Evolutionary conservation across 2,797 vertebrate genomes (phyloP), one percentile per base, ranked within the genome.

Genomic region (Anguilla anguilla): DNA sequence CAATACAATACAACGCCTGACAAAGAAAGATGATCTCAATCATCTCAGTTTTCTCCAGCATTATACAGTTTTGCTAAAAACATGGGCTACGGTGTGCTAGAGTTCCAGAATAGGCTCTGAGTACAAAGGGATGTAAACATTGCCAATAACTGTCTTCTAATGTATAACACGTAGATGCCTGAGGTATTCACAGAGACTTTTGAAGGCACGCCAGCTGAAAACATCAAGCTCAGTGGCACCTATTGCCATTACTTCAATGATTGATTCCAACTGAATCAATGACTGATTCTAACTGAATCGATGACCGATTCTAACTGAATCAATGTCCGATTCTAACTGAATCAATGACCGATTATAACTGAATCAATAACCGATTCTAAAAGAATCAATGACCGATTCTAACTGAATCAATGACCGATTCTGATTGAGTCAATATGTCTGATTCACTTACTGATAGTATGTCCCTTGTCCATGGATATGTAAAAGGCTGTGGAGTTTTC

Each of bases 401-500:
- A 39, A 39, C 39, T 39, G 39, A 39, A 39, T 39, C 39, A 39
- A 39, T 39, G 39, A 39, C 39, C 39, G 39, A 39, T 39, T 39
- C 39, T 39, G 39, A 39, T 17, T 17, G 59, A 61, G 59, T 61
- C 13, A 17, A 19, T 22, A n/a, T 25, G 25, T n/a, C 64, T n/a
- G 64, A 67, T 25, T 25, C 64, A 67, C 57, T 59, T 59, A 59
- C 57, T 59, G 19, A 59, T 53, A 59, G 57, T 13, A 15, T 59
- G 57, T 59, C 57, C 13, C 15, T 59, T 22, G 57, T 59, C 57
- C 57, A 15, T 59, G 57, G 13, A 59, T 15, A 59, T 59, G 57
- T 87, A 87, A 55, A 85, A 53, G 55, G 67, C 85, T 43, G 31
- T n/a, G 25, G 25, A 67, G 25, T 81, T 87, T 87, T 67, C 55